phyloP scores from a whole-genome alignment of 2,113 vertebrate genomes.

The Campylomormyrus tamandua region DNA sequence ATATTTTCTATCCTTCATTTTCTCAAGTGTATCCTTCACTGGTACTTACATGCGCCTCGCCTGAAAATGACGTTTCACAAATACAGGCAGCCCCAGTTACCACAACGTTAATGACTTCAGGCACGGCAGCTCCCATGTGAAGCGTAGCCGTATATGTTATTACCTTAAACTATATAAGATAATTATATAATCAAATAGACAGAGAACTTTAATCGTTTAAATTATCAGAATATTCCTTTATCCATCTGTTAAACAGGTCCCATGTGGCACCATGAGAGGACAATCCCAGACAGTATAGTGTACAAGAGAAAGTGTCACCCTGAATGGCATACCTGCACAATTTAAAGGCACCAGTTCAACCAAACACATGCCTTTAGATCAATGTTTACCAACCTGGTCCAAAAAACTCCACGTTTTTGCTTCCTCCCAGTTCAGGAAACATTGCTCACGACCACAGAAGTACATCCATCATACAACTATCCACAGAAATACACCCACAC shows the following conservation, averaged over 20 bases:
- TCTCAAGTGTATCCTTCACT: not conserved
- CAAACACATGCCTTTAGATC: not conserved
- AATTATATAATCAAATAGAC: not conserved
- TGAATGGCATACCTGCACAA: not conserved
- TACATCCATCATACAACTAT: not conserved
- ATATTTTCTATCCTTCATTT: not conserved
- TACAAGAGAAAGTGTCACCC: not conserved
- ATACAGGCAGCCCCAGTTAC: not conserved
- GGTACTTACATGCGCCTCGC: not conserved
- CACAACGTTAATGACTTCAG: not conserved
- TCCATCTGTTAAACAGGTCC: not conserved
- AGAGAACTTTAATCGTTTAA: not conserved
- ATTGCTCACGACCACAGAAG: not conserved
- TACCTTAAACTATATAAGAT: not conserved
- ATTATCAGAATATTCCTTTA: not conserved
- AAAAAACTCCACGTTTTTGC: not conserved
- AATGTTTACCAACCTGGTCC: not conserved
- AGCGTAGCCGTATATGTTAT: not conserved
- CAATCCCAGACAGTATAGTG: not conserved
- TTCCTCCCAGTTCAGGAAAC: not conserved
- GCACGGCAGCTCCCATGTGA: not conserved
- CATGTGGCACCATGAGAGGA: not conserved
- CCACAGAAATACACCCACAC: not conserved
- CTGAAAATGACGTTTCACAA: not conserved
- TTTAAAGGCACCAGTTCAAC: not conserved